Evolutionary conservation across 2,113 vertebrate genomes (phyloP), one percentile per base, ranked within the genome.

Genomic region (Montifringilla adamsi): DNA sequence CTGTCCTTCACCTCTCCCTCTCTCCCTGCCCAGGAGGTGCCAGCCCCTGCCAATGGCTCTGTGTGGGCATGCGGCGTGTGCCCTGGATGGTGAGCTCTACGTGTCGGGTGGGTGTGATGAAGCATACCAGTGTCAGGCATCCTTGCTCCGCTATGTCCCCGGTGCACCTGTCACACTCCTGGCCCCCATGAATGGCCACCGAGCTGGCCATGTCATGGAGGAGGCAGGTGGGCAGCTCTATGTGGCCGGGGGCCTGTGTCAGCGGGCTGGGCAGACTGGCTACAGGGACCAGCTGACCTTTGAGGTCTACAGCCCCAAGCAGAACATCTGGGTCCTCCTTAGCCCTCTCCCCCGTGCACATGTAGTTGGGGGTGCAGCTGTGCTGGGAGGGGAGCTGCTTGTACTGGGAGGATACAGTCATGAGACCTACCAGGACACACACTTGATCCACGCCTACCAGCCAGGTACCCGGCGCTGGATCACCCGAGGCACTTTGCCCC

Each of bases 321-420:
- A 87, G 27, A 84, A 98, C 21, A 73, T 60, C 43, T 98, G 98
- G 98, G 94, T 94, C 17, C 84, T 92, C 10, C 94, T 98, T 53
- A 92, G 90, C 58, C 96, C 97, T 7, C 63, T 98, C 56, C 98
- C 98, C 9, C 97, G 95, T 6, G 96, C 98, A 24, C 98, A 98
- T 3, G 98, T 98, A 19, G 97, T 97, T 8, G 98, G 97, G 20
- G 97, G 98, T 3, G 96, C 97, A 10, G 97, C 96, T 6, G 95
- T 97, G 26, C 58, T 98, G 26, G 97, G 98, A 12, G 98, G 97
- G 5, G 98, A 98, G 24, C 87, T 98, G 13, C 95, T 98, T 2
- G 59, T 98, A 5, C 68, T 98, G 73, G 98, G 98, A 11, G 98
- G 98, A 35, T 98, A 98, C 39, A 98, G 98, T 43, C 97, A 97